Evolutionary conservation across 2,888 invertebrate genomes (phyloP).

Genomic region (Pseudanteris insignis): DNA sequence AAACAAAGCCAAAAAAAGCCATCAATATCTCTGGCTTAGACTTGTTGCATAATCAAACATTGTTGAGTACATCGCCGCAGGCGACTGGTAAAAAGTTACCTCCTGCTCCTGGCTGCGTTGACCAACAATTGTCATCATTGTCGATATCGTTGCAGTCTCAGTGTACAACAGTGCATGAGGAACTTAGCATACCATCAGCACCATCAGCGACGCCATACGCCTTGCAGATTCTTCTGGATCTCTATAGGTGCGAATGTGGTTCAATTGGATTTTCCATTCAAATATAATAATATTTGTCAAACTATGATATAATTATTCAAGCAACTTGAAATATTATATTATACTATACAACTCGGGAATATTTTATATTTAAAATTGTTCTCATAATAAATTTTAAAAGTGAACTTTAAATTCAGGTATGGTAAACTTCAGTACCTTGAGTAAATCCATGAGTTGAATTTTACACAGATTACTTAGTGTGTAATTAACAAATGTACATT

Average conservation of each 20-base stretch:
- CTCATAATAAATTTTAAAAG: no score
- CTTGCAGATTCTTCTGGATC: slow-evolving; percentile 85
- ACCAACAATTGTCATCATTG: slow-evolving; percentile 86
- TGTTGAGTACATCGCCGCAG: slow-evolving; percentile 85
- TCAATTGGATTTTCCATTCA: no score
- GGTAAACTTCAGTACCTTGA: no score
- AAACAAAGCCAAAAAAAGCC: slow-evolving; percentile 70
- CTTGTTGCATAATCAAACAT: slow-evolving; percentile 86
- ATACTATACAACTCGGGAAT: no score
- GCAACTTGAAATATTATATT: no score
- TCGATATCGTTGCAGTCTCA: slow-evolving; percentile 73
- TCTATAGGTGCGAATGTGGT: slow-evolving; percentile 74
- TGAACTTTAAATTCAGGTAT: no score
- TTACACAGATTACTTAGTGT: no score
- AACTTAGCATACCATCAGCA: slow-evolving; percentile 82
- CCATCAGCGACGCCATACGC: slow-evolving; percentile 85
- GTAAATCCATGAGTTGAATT: no score
- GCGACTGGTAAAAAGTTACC: slow-evolving; percentile 78
- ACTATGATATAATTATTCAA: no score
- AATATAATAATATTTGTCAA: no score
- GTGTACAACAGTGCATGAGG: slow-evolving; percentile 77
- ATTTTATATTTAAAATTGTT: no score
- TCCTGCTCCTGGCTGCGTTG: slow-evolving; percentile 91
- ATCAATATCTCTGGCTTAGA: slow-evolving; percentile 87
- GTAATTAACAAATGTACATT: no score